Evolutionary conservation across 2,888 invertebrate genomes (phyloP).

Genomic region (Seira musarum): DNA sequence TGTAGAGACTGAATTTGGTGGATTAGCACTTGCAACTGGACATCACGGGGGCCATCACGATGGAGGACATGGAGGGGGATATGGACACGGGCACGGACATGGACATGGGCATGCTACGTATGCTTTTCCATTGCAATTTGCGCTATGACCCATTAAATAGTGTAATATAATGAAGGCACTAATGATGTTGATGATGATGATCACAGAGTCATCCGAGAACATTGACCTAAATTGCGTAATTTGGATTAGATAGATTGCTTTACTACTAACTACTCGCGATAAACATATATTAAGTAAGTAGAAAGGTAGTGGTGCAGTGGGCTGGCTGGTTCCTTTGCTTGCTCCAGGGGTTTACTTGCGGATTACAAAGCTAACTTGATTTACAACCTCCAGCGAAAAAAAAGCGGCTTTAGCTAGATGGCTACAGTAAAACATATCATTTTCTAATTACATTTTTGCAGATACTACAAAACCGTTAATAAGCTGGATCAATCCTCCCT

Average conservation of each 20-base stretch:
- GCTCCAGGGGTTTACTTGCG: too few species aligned
- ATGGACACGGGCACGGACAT: constrained; percentile 42
- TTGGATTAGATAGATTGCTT: background rate
- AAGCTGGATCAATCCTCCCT: constrained; percentile 62
- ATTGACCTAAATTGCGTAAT: constrained; percentile 28
- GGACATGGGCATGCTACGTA: constrained; percentile 49
- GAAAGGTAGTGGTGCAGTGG: too few species aligned
- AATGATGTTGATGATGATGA: constrained; percentile 11
- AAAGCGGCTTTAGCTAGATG: too few species aligned
- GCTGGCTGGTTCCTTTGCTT: too few species aligned
- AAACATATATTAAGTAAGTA: background rate
- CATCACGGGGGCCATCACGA: constrained; percentile 48
- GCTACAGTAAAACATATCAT: too few species aligned
- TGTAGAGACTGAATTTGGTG: constrained; percentile 51
- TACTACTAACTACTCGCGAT: background rate
- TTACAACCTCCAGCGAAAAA: too few species aligned
- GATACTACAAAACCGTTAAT: constrained; percentile 58
- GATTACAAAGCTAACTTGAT: too few species aligned
- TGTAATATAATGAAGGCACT: background rate
- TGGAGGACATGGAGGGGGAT: constrained; percentile 32
- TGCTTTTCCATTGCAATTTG: background rate
- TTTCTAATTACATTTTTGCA: constrained; percentile 4
- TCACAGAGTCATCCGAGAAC: background rate
- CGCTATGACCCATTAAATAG: constrained; percentile 6
- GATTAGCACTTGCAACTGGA: constrained; percentile 57